phyloP scores from a whole-genome alignment of 2,797 vertebrate species.

The Hafferia zeledoni region DNA sequence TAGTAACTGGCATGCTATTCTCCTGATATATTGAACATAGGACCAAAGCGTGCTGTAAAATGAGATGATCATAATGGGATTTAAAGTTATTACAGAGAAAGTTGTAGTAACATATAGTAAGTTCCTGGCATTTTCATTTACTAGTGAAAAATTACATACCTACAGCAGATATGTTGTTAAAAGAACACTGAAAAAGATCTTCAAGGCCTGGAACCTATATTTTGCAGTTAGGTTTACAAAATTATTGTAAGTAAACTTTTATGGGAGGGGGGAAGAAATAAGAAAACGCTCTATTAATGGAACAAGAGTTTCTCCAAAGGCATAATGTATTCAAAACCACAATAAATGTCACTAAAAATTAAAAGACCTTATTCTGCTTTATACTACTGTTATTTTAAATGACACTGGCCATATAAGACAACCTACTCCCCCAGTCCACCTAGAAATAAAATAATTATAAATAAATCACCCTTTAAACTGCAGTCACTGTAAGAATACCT shows the following conservation, averaged over 20 bases:
- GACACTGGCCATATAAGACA: constrained; percentile 20
- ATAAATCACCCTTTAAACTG: not conserved
- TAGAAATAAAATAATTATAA: constrained; percentile 30
- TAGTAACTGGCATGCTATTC: not conserved
- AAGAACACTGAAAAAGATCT: not conserved
- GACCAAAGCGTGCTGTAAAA: constrained; percentile 26
- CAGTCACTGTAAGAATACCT: not conserved
- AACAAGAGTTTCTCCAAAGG: not conserved
- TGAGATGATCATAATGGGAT: constrained; percentile 42
- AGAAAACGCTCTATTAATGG: not conserved
- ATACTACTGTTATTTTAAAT: constrained; percentile 1
- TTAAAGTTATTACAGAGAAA: constrained; percentile 48
- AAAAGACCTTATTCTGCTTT: constrained; percentile 32
- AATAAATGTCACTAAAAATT: constrained; percentile 40
- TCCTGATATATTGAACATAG: constrained; percentile 5
- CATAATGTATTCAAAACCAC: not conserved
- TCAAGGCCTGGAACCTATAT: not conserved
- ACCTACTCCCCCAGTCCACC: not conserved
- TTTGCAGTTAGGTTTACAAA: not conserved
- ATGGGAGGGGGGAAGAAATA: not conserved
- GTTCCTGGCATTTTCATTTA: constrained; percentile 46
- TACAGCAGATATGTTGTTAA: not conserved
- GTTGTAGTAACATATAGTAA: not conserved
- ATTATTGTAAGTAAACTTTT: not conserved
- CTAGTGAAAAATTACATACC: not conserved